Conservation (phyloP, 2,113 vertebrate species). For the Saccopteryx bilineata region DNA sequence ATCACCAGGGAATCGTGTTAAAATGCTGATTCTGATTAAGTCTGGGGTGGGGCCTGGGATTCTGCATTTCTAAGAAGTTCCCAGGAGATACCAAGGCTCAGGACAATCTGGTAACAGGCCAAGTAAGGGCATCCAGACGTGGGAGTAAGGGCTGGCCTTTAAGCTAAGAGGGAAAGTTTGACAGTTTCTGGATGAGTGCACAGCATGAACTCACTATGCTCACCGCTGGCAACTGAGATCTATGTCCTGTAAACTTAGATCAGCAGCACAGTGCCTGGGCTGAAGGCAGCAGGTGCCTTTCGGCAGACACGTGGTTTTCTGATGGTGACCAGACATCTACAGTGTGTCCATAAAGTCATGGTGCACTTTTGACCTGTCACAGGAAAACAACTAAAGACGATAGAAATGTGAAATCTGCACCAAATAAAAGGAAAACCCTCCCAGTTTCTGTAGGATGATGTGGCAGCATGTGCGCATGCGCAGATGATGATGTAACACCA, state of each 20-base stretch:
- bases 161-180: background rate
- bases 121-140: background rate
- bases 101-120: background rate
- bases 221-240: background rate
- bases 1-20: background rate
- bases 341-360: too few relatives aligned
- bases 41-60: background rate
- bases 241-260: background rate
- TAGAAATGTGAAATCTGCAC: too few relatives aligned
- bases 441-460: too few relatives aligned
- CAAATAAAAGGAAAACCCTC: too few relatives aligned
- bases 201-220: background rate
- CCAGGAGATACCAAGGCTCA: background rate
- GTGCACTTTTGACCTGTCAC: too few relatives aligned
- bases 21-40: slow-evolving; percentile 9
- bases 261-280: background rate
- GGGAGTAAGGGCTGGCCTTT: background rate
- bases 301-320: background rate
- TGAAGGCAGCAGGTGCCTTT: background rate
- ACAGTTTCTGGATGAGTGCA: background rate
- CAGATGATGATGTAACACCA: too few relatives aligned
- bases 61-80: background rate
- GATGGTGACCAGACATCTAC: background rate
- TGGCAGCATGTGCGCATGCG: too few relatives aligned
- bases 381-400: too few relatives aligned